Evolutionary conservation across 2,113 vertebrate genomes (phyloP).

Genomic region (Plecturocebus donacophilus): DNA sequence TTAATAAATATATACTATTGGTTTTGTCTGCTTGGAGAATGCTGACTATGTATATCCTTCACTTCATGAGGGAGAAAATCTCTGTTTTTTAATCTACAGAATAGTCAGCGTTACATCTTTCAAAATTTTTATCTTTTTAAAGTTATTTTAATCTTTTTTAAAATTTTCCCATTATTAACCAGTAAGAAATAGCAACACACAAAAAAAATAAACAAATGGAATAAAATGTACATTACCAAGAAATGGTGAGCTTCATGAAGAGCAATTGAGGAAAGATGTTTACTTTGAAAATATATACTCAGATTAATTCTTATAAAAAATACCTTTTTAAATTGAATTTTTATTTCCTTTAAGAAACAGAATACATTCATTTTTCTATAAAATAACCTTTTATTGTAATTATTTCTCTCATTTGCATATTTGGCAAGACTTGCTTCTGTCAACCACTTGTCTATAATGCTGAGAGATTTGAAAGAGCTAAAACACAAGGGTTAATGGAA

Average conservation of each 20-base stretch:
- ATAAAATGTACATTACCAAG: neutral
- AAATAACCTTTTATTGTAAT: neutral
- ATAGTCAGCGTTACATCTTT: neutral
- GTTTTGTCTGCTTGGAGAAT: neutral
- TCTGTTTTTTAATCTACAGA: neutral
- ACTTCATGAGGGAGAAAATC: neutral
- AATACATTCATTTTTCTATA: neutral
- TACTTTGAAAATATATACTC: neutral
- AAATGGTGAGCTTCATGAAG: neutral
- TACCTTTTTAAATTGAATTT: neutral
- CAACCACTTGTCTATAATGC: neutral
- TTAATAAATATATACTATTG: neutral
- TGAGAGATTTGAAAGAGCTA: constrained; percentile 13
- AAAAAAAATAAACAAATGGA: constrained; percentile 24
- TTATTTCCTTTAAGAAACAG: constrained; percentile 27
- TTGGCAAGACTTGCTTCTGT: constrained; percentile 24
- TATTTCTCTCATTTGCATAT: neutral
- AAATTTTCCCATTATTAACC: constrained; percentile 32
- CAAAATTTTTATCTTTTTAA: neutral
- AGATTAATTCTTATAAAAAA: neutral
- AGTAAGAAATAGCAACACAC: neutral
- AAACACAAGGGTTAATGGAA: neutral
- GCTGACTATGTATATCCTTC: neutral
- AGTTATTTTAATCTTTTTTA: neutral
- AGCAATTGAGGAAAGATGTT: neutral